Base-by-base conservation (phyloP, 1,140 invertebrate genomes). In the Monomorium pharaonis region DNA sequence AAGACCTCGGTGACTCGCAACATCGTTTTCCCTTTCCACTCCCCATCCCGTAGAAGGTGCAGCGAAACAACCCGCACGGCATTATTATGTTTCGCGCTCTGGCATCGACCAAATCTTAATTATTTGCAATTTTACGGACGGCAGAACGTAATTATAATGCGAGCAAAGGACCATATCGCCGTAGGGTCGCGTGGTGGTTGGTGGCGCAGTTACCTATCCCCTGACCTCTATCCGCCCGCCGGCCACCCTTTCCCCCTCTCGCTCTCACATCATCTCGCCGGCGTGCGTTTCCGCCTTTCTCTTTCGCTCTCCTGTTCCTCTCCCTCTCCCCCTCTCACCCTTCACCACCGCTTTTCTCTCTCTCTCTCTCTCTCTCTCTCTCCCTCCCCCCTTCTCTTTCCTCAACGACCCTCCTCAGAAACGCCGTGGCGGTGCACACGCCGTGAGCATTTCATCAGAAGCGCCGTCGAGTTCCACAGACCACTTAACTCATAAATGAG, bases 401-500 rank as follows among this genome's bases (percentile, higher is more conserved):
- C 88, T 92, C 89, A 90, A 92, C 89, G 86, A 91, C 86, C 90
- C 89, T 90, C 89, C 89, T 92, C 92, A 90, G 89, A 86, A 89
- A 89, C 90, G 84, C 85, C 85, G 76, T 89, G 85, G 86, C 88
- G 86, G 86, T 88, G 80, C 89, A 92, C 92, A 93, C 90, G 90
- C 91, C 92, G 92, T 92, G 92, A 94, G 93, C 92, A 93, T 94
- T 94, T 93, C 93, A 94, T 94, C 92, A 94, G 94, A 94, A 94
- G 93, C 93, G 92, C 91, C 92, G 91, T 92, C 86, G 90, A 93
- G 92, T 93, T 94, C 92, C 92, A 94, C 93, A 94, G 94, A 94
- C 94, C 93, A 94, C 94, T 95, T 94, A 94, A 93, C 94, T 94
- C 93, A 94, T 94, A 94, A 95, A 95, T 93, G 93, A 94, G 92